A percentile compares a stretch with the other conserved stretches of the same genome.
phyloP scores from a whole-genome alignment of 2,113 vertebrate genomes.

The Serinus canaria region DNA sequence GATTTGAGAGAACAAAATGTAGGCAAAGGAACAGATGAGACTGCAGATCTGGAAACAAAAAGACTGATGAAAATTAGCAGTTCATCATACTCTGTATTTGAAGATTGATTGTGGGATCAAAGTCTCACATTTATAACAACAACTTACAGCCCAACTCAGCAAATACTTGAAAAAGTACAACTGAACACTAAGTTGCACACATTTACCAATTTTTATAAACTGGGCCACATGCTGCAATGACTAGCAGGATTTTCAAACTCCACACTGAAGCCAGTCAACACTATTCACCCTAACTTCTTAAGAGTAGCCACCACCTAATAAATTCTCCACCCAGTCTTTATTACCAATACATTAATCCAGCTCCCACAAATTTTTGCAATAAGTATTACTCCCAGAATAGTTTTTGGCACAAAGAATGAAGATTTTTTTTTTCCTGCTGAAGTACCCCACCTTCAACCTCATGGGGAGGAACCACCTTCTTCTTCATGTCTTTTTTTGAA shows the following conservation, averaged over 20 bases:
- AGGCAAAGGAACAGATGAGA: neutral
- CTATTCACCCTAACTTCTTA: neutral
- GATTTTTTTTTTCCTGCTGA: neutral
- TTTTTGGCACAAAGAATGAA: neutral
- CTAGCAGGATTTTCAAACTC: neutral
- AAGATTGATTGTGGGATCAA: neutral
- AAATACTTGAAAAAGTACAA: neutral
- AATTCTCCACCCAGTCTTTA: slow-evolving; percentile 37
- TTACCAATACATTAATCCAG: slow-evolving; percentile 20
- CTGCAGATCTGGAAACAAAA: slow-evolving; percentile 4
- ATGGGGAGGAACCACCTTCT: neutral
- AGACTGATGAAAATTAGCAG: slow-evolving; percentile 11
- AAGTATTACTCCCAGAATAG: neutral
- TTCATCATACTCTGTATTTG: neutral
- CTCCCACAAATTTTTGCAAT: neutral
- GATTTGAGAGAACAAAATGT: neutral
- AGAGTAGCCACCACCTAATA: neutral
- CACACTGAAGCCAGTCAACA: neutral
- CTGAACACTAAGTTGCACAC: neutral
- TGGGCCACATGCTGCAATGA: neutral
- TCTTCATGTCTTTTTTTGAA: slow-evolving; percentile 25
- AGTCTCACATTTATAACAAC: neutral
- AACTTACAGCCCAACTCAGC: neutral
- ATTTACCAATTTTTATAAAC: neutral
- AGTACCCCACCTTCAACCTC: neutral